phyloP scores from a whole-genome alignment of 1,140 invertebrate species.

The Brevipalpus yothersi region DNA sequence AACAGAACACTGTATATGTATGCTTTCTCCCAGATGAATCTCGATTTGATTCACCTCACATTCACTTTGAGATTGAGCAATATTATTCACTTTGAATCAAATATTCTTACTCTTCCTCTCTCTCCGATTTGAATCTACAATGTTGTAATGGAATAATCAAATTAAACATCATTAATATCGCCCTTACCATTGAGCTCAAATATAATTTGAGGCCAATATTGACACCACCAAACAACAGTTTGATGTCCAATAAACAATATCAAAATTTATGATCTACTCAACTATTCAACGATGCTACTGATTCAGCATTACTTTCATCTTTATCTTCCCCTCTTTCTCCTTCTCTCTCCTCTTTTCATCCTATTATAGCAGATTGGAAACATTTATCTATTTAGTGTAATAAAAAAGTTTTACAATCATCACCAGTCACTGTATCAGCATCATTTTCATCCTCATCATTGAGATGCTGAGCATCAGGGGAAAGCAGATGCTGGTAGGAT shows the following conservation, averaged over 20 bases:
- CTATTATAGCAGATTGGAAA: neutral
- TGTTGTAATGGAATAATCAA: neutral
- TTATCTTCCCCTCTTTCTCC: neutral
- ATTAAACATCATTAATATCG: neutral
- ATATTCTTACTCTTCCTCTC: neutral
- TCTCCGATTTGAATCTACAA: neutral
- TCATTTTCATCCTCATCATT: neutral
- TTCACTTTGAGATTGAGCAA: neutral
- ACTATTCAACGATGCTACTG: neutral
- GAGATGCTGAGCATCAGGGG: neutral
- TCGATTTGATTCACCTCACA: neutral
- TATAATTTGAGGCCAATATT: neutral
- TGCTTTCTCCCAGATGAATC: neutral
- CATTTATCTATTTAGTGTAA: neutral
- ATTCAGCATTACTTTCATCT: neutral
- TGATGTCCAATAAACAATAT: neutral
- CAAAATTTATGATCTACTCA: neutral
- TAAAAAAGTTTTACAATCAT: neutral
- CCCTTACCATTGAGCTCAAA: neutral
- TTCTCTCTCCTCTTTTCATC: neutral
- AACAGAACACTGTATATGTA: neutral
- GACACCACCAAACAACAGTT: too few relatives aligned
- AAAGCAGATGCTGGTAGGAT: neutral
- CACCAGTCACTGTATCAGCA: neutral
- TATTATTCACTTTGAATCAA: neutral